These are phyloP conservation scores for Hermatobates lingyangjiaoensis DNA, from an alignment of 1,140 invertebrate species.

Conservation along the genomic window DNA sequence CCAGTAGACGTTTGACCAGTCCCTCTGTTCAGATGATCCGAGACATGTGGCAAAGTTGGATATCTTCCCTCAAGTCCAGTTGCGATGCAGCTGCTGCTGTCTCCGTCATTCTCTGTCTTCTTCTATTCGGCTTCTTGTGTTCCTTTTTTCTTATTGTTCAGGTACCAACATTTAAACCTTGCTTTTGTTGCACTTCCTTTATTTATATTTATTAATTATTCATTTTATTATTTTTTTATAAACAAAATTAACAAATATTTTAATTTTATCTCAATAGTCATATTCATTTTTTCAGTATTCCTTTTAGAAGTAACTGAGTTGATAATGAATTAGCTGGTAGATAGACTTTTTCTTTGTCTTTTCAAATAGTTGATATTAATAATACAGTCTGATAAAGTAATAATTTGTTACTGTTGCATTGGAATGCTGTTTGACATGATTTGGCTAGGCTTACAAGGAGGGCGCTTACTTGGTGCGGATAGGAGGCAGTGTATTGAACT, in stretches of 20 bases:
- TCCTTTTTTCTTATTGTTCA: constrained; percentile 32
- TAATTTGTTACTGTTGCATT: constrained; percentile 22
- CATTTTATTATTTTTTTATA: neutral
- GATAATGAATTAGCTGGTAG: neutral
- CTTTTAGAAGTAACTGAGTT: neutral
- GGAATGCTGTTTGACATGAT: constrained; percentile 6
- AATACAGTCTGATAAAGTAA: neutral
- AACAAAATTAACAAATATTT: neutral
- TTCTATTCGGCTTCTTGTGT: constrained; percentile 28
- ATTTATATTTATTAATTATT: neutral
- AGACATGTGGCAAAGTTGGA: constrained; percentile 23
- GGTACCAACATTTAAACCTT: neutral
- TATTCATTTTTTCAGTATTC: neutral
- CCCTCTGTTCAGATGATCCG: constrained; percentile 31
- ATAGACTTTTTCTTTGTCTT: neutral
- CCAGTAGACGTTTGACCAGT: neutral
- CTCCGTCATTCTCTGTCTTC: constrained; percentile 33
- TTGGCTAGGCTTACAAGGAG: constrained; percentile 74
- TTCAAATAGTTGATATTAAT: neutral
- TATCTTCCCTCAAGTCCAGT: constrained; percentile 25
- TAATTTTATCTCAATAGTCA: neutral
- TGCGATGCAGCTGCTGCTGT: constrained; percentile 38
- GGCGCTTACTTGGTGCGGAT: constrained; percentile 81
- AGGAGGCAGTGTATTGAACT: constrained; percentile 73
- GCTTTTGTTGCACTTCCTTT: neutral